Evolutionary conservation across 2,888 invertebrate species (phyloP), one percentile per base, ranked within the genome.

Genomic region (Sinhomidia bicolor): DNA sequence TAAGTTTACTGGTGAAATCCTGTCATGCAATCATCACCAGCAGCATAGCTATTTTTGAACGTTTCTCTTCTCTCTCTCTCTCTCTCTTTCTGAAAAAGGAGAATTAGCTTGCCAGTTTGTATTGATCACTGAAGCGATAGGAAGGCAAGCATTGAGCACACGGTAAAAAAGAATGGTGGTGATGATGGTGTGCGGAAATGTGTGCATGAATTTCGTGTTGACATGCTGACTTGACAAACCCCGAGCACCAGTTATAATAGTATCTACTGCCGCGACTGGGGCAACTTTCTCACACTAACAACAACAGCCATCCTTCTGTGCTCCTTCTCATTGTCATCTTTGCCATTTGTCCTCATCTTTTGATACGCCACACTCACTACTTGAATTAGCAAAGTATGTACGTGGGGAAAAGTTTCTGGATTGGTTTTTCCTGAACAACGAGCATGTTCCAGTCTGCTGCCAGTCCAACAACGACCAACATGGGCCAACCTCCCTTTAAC

Each of bases 151-250:
- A 14, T 65, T 36, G 6, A 5, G 54, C 20, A 51, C n/a, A 51
- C n/a, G 17, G 20, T 57, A 20, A 60, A 23, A 60, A 60, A 47
- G 47, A 47, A 47, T 14, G 10, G 47, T 47, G 12, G 3, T n/a
- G n/a, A n/a, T n/a, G n/a, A n/a, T n/a, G 10, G 26, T 60, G 60
- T 60, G 29, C 29, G 29, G 17, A 20, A 29, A 14, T 51, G 36
- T 84, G 74, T 74, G 57, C 32, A 78, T 65, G 85, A 78, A 57
- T 78, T 78, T 78, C 65, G 29, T 78, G 78, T 78, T 78, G 76
- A 85, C 85, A 85, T 85, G 85, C 78, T 85, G 85, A 47, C 44
- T 74, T 74, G 74, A 78, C 85, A 85, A 85, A 78, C 78, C 60
- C 65, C 78, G 36, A 65, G 14, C 65, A 29, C 3, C 65, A 29